These are phyloP conservation scores for Equus przewalskii DNA, from an alignment of 2,113 vertebrate species.

Conservation along the genomic window DNA sequence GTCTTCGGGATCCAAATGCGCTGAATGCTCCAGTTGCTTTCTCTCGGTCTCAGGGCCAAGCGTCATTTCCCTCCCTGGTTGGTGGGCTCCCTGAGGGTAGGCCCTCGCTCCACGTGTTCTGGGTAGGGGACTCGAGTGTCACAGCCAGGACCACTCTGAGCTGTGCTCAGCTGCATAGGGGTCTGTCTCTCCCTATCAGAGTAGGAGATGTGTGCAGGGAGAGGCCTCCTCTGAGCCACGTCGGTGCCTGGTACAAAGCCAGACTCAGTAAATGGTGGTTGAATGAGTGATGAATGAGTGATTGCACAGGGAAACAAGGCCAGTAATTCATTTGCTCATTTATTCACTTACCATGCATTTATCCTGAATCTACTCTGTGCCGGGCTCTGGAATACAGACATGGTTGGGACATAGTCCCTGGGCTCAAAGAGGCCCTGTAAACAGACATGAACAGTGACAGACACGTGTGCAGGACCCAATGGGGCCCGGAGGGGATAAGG, in stretches of 20 bases:
- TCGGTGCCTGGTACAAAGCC: neutral
- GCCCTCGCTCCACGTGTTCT: neutral
- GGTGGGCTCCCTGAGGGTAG: too few relatives aligned
- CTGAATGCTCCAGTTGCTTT: fast-evolving
- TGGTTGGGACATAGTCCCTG: too few relatives aligned
- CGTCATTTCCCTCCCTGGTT: neutral
- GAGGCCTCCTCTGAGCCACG: neutral
- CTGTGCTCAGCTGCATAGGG: fast-evolving
- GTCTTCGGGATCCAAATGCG: fast-evolving
- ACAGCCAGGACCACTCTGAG: neutral
- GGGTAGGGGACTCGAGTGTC: neutral
- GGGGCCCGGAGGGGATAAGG: neutral
- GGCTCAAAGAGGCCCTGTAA: neutral
- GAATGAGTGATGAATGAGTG: neutral
- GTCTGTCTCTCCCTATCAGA: neutral
- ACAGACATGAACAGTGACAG: neutral
- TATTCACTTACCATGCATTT: neutral
- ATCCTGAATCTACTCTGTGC: neutral
- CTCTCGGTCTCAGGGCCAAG: neutral
- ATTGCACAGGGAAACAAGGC: neutral
- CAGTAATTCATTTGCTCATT: neutral
- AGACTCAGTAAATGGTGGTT: neutral
- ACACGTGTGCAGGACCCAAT: too few relatives aligned
- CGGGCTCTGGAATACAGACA: neutral
- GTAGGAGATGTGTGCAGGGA: neutral